A percentile compares a stretch with the other conserved stretches of the same genome.
These are phyloP conservation scores for Drosophila crucigera DNA, from an alignment of 2,888 invertebrate genomes.

Conservation along the genomic window DNA sequence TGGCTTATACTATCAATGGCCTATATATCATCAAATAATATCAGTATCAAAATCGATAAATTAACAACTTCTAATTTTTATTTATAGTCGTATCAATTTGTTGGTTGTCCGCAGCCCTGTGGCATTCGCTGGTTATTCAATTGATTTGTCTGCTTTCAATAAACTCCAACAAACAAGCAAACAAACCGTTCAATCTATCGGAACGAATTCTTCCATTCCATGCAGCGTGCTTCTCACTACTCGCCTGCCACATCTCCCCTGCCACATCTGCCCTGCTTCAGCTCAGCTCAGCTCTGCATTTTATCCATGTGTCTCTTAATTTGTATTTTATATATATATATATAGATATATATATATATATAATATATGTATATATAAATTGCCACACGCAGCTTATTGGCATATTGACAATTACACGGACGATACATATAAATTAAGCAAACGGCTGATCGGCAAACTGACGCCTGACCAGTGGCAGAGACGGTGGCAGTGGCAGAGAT, in stretches of 20 bases:
- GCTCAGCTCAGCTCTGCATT: neutral
- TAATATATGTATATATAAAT: constrained; percentile 25
- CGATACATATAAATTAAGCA: constrained; percentile 81
- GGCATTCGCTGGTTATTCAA: constrained; percentile 53
- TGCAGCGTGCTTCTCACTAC: neutral
- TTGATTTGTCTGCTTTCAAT: constrained; percentile 79
- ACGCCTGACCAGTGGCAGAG: constrained; percentile 29
- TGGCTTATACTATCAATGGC: neutral
- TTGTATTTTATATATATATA: constrained; percentile 32
- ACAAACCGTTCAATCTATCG: constrained; percentile 64
- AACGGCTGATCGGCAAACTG: constrained; percentile 57
- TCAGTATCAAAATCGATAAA: neutral
- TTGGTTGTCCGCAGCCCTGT: constrained; percentile 56
- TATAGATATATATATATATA: constrained; percentile 23
- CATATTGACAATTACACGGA: constrained; percentile 81
- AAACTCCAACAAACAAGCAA: constrained; percentile 75
- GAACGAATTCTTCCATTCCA: constrained; percentile 43
- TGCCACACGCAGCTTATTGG: constrained; percentile 77
- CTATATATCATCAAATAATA: no score
- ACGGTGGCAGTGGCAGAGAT: constrained; percentile 6
- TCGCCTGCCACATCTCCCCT: neutral
- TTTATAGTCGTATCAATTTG: neutral
- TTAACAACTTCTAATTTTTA: neutral
- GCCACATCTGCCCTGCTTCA: neutral
- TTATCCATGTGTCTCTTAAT: constrained; percentile 23